Conservation (phyloP, 2,888 invertebrate species). For the Galerucella pusilla region DNA sequence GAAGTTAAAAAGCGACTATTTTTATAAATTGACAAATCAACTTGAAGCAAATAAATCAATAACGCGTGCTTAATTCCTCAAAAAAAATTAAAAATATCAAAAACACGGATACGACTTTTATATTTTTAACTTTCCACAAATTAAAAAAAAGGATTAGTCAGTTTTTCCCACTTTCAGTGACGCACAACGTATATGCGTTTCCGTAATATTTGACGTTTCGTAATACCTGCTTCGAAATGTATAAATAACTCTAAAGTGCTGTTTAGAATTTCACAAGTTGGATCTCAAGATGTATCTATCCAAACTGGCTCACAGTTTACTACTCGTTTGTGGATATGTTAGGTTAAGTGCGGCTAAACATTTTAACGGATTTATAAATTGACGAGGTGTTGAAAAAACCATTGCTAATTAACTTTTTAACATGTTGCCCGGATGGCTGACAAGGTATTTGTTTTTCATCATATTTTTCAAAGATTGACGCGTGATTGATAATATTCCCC, state of each 20-base stretch:
- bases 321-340: conserved; percentile 25
- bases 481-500: neutral
- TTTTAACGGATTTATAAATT: neutral
- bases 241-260: conserved; percentile 30
- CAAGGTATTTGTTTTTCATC: conserved; percentile 24
- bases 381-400: conserved; percentile 24
- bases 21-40: too few relatives aligned
- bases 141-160: conserved; percentile 11
- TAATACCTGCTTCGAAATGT: conserved; percentile 29
- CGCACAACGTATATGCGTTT: conserved; percentile 17
- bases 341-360: conserved; percentile 24
- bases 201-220: conserved; percentile 32
- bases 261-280: conserved; percentile 27
- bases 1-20: too few relatives aligned
- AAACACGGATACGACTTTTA: neutral
- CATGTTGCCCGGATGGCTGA: conserved; percentile 31
- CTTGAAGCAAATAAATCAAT: neutral
- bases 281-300: neutral
- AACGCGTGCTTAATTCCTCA: neutral
- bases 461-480: neutral
- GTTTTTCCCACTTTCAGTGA: conserved; percentile 5
- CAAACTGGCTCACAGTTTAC: conserved; percentile 22
- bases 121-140: conserved; percentile 11
- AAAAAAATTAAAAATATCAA: neutral
- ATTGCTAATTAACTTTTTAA: conserved; percentile 5